Evolutionary conservation across 2,888 invertebrate genomes (phyloP).

Genomic region (Drosophila ustulata): DNA sequence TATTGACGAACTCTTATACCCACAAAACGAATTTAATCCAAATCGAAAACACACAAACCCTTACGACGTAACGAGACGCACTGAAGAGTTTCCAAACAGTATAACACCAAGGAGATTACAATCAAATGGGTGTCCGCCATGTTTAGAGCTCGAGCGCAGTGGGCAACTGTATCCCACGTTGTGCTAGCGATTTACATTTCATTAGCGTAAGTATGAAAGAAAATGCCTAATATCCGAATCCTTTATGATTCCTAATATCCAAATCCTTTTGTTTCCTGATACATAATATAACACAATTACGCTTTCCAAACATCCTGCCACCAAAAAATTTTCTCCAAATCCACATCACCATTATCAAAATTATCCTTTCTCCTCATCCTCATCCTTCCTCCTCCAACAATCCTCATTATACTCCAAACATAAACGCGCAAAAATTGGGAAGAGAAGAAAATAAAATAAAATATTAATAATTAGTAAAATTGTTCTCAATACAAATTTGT

Average conservation of each 20-base stretch:
- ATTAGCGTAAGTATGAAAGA: slow-evolving; percentile 39
- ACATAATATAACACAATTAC: slow-evolving; percentile 42
- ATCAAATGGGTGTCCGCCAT: slow-evolving; percentile 41
- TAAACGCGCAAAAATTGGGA: slow-evolving; percentile 74
- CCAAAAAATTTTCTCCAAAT: slow-evolving; percentile 66
- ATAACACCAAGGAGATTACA: slow-evolving; percentile 40
- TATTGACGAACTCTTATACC: slow-evolving; percentile 27
- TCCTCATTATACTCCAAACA: slow-evolving; percentile 75
- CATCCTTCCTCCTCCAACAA: slow-evolving; percentile 70
- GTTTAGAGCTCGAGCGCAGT: slow-evolving; percentile 39
- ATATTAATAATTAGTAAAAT: slow-evolving; percentile 71
- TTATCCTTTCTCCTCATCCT: slow-evolving; percentile 60
- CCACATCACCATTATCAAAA: slow-evolving; percentile 57
- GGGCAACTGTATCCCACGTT: slow-evolving; percentile 69
- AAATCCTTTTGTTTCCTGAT: slow-evolving; percentile 58
- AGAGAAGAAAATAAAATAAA: slow-evolving; percentile 77
- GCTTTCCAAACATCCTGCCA: slow-evolving; percentile 66
- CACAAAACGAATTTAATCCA: slow-evolving; percentile 47
- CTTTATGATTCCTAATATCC: slow-evolving; percentile 55
- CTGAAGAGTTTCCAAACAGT: slow-evolving; percentile 45
- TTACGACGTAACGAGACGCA: slow-evolving; percentile 40
- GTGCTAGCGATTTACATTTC: slow-evolving; percentile 53
- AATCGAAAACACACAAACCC: slow-evolving; percentile 44
- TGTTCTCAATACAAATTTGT: slow-evolving; percentile 48
- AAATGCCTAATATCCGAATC: slow-evolving; percentile 61